Conservation (phyloP, 2,113 vertebrate genomes). For the Hemibagrus wyckioides region DNA sequence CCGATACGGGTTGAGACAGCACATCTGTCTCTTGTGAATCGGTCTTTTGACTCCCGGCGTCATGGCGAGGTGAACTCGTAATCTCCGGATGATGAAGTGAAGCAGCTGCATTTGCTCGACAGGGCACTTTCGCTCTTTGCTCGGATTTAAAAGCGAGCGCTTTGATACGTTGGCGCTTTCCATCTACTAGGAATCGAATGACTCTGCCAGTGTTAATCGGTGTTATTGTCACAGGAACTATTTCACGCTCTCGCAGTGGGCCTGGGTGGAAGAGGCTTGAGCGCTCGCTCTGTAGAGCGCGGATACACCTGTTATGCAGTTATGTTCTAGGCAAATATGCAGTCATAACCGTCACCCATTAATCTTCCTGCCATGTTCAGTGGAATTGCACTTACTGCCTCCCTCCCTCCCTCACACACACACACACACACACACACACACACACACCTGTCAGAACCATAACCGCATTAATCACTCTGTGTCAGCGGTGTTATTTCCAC, state of each 20-base stretch:
- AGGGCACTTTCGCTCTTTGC: not conserved
- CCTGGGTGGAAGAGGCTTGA: not conserved
- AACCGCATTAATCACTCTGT: not conserved
- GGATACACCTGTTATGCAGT: slow-evolving; percentile 6
- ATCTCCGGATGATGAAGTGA: slow-evolving; percentile 1
- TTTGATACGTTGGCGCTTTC: not conserved
- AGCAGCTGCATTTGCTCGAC: not conserved
- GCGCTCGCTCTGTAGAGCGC: not conserved
- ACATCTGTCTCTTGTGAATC: slow-evolving; percentile 17
- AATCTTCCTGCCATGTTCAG: slow-evolving; percentile 17
- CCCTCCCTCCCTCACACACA: not conserved
- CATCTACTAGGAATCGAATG: not conserved
- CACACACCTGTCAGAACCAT: slow-evolving; percentile 15
- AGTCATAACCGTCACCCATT: not conserved
- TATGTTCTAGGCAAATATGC: slow-evolving; percentile 7
- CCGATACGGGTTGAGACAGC: not conserved
- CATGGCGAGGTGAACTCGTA: not conserved
- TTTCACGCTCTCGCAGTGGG: not conserved
- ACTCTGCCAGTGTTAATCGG: not conserved
- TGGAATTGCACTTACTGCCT: not conserved
- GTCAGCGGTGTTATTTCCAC: not conserved
- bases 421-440: not conserved
- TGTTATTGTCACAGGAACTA: not conserved
- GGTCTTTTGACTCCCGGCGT: not conserved
- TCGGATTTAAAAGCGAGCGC: not conserved